These are phyloP conservation scores for Symphodus melops DNA, from an alignment of 2,113 vertebrate species.

Conservation along the genomic window DNA sequence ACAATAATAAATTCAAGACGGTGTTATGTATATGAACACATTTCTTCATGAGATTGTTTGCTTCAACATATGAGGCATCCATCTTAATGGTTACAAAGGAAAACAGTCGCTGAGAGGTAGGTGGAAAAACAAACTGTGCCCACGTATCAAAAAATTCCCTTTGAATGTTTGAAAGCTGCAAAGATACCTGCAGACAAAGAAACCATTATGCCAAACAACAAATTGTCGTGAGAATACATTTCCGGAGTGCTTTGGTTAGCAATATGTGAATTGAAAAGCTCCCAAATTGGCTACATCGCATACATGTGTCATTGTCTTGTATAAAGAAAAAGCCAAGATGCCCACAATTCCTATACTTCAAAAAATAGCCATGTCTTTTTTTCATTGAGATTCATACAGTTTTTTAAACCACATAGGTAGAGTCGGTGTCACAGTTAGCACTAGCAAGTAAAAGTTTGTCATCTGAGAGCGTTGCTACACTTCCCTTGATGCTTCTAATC, in stretches of 20 bases:
- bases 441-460: conserved; percentile 23
- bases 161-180: conserved; percentile 9
- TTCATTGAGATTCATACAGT: conserved; percentile 28
- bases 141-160: background rate
- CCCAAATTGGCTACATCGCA: conserved; percentile 4
- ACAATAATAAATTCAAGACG: background rate
- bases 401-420: conserved; percentile 32
- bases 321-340: conserved; percentile 37
- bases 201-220: conserved; percentile 1
- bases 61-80: background rate
- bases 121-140: conserved; percentile 1
- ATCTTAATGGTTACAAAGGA: background rate
- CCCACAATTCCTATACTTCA: background rate
- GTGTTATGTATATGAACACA: conserved; percentile 9
- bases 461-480: conserved; percentile 49
- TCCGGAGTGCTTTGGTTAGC: conserved; percentile 27
- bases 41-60: background rate
- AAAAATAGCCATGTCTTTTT: conserved; percentile 26
- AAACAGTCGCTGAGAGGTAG: conserved; percentile 9
- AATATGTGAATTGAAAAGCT: background rate
- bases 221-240: background rate
- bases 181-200: background rate
- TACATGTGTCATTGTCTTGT: background rate
- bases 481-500: conserved; percentile 14
- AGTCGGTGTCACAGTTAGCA: conserved; percentile 37